Conservation (phyloP, 2,888 invertebrate genomes). For the Entomobrya proxima region DNA sequence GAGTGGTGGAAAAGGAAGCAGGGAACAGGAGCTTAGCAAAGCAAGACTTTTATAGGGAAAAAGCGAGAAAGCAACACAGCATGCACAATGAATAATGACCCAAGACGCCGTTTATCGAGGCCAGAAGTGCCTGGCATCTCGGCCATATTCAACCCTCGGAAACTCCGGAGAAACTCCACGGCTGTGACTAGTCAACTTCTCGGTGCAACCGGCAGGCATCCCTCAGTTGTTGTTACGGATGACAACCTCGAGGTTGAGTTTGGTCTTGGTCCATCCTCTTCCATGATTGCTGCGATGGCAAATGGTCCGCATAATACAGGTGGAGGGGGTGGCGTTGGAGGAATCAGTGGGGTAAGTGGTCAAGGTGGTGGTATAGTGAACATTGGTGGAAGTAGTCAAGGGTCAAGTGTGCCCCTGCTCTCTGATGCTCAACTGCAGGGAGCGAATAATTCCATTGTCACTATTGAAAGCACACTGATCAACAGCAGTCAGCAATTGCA, state of each 20-base stretch:
- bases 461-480: constrained; percentile 72
- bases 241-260: constrained; percentile 78
- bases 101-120: constrained; percentile 75
- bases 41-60: not conserved
- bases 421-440: constrained; percentile 73
- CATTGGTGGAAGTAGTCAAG: constrained; percentile 66
- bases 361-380: constrained; percentile 58
- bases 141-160: constrained; percentile 88
- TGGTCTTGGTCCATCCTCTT: constrained; percentile 68
- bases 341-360: constrained; percentile 51
- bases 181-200: constrained; percentile 74
- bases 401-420: constrained; percentile 73
- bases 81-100: constrained; percentile 74
- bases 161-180: constrained; percentile 74
- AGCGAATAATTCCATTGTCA: constrained; percentile 69
- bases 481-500: constrained; percentile 61
- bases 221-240: constrained; percentile 82
- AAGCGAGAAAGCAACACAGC: constrained; percentile 35
- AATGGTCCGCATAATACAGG: constrained; percentile 75
- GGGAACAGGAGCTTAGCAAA: not conserved
- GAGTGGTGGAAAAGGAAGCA: not conserved
- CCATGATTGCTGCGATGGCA: constrained; percentile 74
- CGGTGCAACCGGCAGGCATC: constrained; percentile 69
- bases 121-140: constrained; percentile 79
- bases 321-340: constrained; percentile 49